phyloP scores from a whole-genome alignment of 2,888 invertebrate genomes.

The Yponomeuta malinellus region DNA sequence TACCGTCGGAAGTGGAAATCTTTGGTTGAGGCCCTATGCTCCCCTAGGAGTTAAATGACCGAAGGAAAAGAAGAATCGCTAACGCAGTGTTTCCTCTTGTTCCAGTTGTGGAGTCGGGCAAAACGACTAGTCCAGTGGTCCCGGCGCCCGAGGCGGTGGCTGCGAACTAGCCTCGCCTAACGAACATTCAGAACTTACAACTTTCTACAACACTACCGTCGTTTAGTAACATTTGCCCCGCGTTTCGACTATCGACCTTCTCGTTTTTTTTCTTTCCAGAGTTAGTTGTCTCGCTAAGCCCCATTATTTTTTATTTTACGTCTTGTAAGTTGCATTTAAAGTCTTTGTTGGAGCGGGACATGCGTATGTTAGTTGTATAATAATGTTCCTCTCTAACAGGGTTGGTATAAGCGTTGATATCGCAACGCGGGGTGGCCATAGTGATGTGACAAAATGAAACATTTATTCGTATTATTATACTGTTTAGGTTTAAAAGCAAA shows the following conservation, averaged over 20 bases:
- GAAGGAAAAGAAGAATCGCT: too few relatives aligned
- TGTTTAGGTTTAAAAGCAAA: slow-evolving; percentile 49
- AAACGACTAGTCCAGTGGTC: slow-evolving; percentile 46
- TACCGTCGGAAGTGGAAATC: too few relatives aligned
- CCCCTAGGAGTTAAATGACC: too few relatives aligned
- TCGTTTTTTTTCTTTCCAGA: background rate
- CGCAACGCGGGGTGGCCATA: slow-evolving; percentile 38
- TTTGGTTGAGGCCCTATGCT: too few relatives aligned
- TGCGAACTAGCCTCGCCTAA: slow-evolving; percentile 45
- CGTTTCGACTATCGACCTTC: slow-evolving; percentile 18
- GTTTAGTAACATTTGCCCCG: slow-evolving; percentile 18
- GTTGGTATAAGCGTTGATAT: background rate
- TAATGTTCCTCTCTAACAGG: background rate
- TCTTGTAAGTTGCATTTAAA: slow-evolving; percentile 16
- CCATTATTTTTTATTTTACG: background rate
- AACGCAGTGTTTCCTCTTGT: slow-evolving; percentile 21
- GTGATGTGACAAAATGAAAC: slow-evolving; percentile 54
- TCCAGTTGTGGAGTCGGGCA: slow-evolving; percentile 32
- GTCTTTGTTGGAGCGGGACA: background rate
- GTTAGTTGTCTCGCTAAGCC: slow-evolving; percentile 8
- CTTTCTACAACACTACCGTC: slow-evolving; percentile 51
- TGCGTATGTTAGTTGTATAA: slow-evolving; percentile 15
- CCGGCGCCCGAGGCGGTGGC: slow-evolving; percentile 38
- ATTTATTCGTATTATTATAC: slow-evolving; percentile 69
- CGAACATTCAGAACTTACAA: slow-evolving; percentile 34